Percentiles rank a stretch among this genome's conserved stretches.
Conservation (phyloP, 2,888 invertebrate genomes). For the Agrotis segetum region DNA sequence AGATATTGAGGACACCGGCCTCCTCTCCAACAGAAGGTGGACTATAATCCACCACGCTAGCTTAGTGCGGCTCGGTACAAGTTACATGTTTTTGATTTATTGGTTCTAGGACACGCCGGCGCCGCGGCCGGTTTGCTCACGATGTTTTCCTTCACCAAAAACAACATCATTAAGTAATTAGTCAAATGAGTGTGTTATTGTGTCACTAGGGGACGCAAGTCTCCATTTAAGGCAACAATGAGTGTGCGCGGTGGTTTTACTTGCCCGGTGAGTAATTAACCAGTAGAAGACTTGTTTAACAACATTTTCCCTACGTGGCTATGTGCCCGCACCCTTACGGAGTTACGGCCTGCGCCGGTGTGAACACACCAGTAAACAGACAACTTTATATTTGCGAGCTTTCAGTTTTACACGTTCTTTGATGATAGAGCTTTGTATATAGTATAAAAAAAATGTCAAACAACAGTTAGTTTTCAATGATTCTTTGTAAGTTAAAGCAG, state of each 20-base stretch:
- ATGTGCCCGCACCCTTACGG: background rate
- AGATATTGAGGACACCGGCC: background rate
- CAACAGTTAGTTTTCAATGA: background rate
- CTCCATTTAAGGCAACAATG: conserved; percentile 9
- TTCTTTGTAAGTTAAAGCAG: background rate
- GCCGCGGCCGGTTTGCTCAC: background rate
- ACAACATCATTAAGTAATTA: background rate
- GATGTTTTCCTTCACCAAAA: background rate
- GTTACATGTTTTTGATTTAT: background rate
- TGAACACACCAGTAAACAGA: conserved; percentile 9
- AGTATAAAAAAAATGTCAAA: background rate
- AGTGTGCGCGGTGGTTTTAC: conserved; percentile 18
- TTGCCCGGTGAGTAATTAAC: conserved; percentile 17
- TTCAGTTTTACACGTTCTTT: background rate
- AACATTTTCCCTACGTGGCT: conserved; percentile 1
- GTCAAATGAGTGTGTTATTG: conserved; percentile 10
- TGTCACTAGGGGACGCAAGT: background rate
- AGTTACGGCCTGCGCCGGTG: conserved; percentile 1
- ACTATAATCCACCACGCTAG: background rate
- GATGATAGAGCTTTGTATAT: conserved; percentile 16
- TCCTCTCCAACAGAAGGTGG: background rate
- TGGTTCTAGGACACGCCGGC: background rate
- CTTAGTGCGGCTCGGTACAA: background rate
- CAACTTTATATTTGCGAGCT: background rate
- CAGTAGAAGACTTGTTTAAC: conserved; percentile 12